Conservation (phyloP, 1,140 invertebrate genomes). For the Apis florea region DNA sequence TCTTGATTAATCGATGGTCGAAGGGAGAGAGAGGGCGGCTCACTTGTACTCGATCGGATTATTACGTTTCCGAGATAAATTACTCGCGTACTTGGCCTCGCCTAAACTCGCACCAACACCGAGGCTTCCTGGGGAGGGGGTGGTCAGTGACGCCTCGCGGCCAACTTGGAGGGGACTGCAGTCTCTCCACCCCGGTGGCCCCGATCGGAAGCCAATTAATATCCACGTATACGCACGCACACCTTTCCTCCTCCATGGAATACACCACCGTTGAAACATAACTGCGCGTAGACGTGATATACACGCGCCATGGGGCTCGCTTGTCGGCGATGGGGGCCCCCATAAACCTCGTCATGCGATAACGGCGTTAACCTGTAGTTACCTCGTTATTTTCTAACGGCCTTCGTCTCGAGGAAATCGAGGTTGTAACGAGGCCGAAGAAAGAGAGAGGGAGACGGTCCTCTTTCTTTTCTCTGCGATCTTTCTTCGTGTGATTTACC, state of each 20-base stretch:
- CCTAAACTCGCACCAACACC: background rate
- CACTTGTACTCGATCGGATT: conserved; percentile 7
- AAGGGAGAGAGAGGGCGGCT: background rate
- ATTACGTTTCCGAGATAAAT: conserved; percentile 36
- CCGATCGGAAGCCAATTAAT: conserved; percentile 79
- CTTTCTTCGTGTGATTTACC: too few species aligned
- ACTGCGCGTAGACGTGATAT: conserved; percentile 67
- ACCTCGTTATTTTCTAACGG: conserved; percentile 61
- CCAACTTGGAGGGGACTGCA: conserved; percentile 50
- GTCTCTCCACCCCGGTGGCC: conserved; percentile 17
- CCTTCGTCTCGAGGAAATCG: conserved; percentile 37
- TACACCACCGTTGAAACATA: conserved; percentile 69
- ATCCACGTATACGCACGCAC: conserved; percentile 48
- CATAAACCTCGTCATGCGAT: conserved; percentile 68
- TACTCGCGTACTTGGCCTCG: background rate
- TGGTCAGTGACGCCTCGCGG: conserved; percentile 39
- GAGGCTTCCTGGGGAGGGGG: too few species aligned
- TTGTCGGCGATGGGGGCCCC: conserved; percentile 69
- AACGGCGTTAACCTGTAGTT: conserved; percentile 67
- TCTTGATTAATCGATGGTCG: conserved; percentile 36
- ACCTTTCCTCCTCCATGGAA: conserved; percentile 37
- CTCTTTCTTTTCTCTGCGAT: background rate
- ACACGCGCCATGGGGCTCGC: conserved; percentile 73
- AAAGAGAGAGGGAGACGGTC: too few species aligned
- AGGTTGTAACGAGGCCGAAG: conserved; percentile 52